phyloP scores from a whole-genome alignment of 2,888 invertebrate genomes.

The Eupelmus urozonus region DNA sequence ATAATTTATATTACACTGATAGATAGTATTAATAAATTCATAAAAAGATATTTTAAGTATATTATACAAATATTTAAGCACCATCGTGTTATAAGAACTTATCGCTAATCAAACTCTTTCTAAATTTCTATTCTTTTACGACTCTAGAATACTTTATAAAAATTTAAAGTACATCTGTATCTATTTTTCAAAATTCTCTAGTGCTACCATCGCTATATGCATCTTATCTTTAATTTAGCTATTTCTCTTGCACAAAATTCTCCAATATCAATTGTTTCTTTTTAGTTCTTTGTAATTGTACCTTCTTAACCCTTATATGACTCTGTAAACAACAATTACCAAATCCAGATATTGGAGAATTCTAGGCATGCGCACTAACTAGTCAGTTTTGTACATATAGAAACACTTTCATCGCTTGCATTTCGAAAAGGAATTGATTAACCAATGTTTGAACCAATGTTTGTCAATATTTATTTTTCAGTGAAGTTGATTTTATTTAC shows the following conservation, averaged over 20 bases:
- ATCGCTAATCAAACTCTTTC: conserved; percentile 2
- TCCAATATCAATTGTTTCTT: conserved; percentile 46
- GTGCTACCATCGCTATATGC: conserved; percentile 51
- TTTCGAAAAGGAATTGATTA: conserved; percentile 62
- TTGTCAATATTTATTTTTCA: background rate
- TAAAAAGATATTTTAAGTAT: conserved; percentile 1
- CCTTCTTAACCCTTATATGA: background rate
- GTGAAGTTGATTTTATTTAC: conserved; percentile 6
- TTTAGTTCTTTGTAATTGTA: background rate
- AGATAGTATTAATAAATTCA: conserved; percentile 1
- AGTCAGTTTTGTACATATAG: conserved; percentile 73
- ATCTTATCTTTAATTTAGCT: conserved; percentile 55
- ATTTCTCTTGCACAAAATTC: conserved; percentile 56
- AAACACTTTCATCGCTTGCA: conserved; percentile 72
- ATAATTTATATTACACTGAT: conserved; percentile 17
- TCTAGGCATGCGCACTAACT: conserved; percentile 76
- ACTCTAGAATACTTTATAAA: background rate
- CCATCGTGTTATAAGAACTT: too few relatives aligned
- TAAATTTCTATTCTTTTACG: conserved; percentile 20
- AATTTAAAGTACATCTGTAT: conserved; percentile 14
- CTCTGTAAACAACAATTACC: background rate
- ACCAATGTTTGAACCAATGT: background rate
- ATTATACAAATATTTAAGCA: too few relatives aligned
- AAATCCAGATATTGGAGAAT: conserved; percentile 66
- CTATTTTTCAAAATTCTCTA: conserved; percentile 51